Evolutionary conservation across 1,140 invertebrate species (phyloP).

Genomic region (Leguminivora glycinivorella): DNA sequence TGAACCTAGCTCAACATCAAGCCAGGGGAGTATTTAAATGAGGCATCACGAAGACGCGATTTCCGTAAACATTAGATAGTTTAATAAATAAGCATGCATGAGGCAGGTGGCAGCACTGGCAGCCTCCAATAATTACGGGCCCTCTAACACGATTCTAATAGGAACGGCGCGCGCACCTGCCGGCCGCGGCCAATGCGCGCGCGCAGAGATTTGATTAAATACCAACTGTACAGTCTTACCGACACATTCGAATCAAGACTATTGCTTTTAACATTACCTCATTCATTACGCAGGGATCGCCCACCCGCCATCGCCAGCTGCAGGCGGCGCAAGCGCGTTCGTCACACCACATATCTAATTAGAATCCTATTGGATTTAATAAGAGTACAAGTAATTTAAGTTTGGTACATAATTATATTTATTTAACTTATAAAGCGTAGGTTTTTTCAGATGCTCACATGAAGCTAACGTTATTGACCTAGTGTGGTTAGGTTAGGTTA

Average conservation of each 20-base stretch:
- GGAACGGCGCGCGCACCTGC: constrained; percentile 59
- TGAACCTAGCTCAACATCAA: background rate
- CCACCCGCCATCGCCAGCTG: background rate
- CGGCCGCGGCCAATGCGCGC: constrained; percentile 24
- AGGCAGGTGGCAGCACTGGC: constrained; percentile 21
- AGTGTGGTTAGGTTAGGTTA: too few species aligned
- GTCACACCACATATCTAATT: constrained; percentile 7
- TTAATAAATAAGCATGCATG: constrained; percentile 25
- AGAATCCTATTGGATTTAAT: constrained; percentile 19
- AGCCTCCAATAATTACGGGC: constrained; percentile 56
- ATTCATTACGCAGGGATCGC: constrained; percentile 2
- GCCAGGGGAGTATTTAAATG: constrained; percentile 10
- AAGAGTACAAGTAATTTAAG: background rate
- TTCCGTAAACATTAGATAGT: constrained; percentile 30
- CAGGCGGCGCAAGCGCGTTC: background rate
- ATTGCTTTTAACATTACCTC: constrained; percentile 20
- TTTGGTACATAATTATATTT: background rate
- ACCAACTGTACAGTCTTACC: constrained; percentile 18
- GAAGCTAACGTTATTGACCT: too few species aligned
- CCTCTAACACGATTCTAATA: constrained; percentile 72
- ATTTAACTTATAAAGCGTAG: too few species aligned
- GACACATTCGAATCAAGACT: constrained; percentile 18
- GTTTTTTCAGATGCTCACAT: too few species aligned
- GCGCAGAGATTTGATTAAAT: constrained; percentile 21
- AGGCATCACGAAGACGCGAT: constrained; percentile 23